Conservation (phyloP, 2,113 vertebrate genomes). For the Tychaedon coryphoeus region DNA sequence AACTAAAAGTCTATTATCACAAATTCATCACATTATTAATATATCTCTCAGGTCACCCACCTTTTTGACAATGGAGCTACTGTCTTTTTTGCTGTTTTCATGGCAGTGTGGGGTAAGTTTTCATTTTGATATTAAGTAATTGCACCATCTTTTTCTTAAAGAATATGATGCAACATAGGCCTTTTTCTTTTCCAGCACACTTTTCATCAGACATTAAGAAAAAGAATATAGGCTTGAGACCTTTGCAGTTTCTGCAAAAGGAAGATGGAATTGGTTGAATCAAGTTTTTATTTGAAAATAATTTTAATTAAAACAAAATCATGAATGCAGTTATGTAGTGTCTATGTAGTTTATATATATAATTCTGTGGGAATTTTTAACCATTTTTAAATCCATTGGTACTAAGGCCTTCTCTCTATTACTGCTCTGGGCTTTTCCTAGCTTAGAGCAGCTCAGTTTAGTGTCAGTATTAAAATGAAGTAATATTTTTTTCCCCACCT, state of each 20-base stretch:
- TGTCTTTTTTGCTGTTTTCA: conserved; percentile 98
- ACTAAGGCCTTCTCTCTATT: neutral
- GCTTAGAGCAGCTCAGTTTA: neutral
- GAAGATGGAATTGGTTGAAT: neutral
- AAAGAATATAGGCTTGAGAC: neutral
- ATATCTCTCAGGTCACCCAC: conserved; percentile 84
- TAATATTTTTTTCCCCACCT: neutral
- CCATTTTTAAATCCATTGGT: neutral
- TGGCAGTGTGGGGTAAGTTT: conserved; percentile 98
- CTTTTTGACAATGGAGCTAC: conserved; percentile 96
- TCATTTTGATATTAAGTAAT: neutral
- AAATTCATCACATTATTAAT: neutral
- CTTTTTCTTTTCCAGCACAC: neutral
- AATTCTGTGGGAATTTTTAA: neutral
- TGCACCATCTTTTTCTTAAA: neutral
- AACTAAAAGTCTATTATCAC: neutral
- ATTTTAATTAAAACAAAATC: neutral
- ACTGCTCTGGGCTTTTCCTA: neutral
- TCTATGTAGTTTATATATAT: neutral
- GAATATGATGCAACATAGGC: neutral
- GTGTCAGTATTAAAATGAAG: neutral
- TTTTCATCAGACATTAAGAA: neutral
- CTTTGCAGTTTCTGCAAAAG: neutral
- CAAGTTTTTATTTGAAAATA: neutral
- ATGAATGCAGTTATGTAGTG: neutral